Conservation (phyloP, 2,888 invertebrate species). For the Podotricha telesiphe region DNA sequence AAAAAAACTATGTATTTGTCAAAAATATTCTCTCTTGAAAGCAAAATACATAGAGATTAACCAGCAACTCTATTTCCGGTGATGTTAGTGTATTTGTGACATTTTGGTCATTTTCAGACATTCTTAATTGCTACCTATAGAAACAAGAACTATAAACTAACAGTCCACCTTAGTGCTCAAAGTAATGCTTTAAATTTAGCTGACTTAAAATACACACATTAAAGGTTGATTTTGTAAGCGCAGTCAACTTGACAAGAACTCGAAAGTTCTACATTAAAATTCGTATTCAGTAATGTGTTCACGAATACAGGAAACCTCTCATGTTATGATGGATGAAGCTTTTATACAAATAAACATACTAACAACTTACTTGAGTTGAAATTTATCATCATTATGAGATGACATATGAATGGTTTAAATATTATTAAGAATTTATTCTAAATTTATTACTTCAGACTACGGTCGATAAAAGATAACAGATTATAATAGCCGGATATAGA, state of each 20-base stretch:
- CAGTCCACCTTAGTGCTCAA: not conserved
- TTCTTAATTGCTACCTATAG: too few species aligned
- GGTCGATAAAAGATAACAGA: too few species aligned
- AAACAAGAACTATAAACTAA: not conserved
- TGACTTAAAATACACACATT: not conserved
- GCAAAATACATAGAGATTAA: too few species aligned
- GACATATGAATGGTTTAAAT: not conserved
- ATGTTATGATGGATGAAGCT: conserved; percentile 5
- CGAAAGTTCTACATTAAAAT: not conserved
- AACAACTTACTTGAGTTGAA: not conserved
- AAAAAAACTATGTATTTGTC: too few species aligned
- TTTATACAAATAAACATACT: conserved; percentile 5
- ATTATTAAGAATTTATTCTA: too few species aligned
- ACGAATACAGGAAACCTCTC: conserved; percentile 7
- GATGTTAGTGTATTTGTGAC: too few species aligned
- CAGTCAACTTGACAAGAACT: not conserved
- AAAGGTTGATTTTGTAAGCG: not conserved
- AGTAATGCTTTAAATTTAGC: not conserved
- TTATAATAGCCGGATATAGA: not conserved
- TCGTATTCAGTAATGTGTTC: not conserved
- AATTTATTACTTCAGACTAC: too few species aligned
- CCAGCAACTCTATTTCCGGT: too few species aligned
- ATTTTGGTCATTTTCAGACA: too few species aligned
- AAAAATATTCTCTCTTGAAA: too few species aligned
- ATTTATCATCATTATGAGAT: not conserved